Conservation (phyloP, 2,113 vertebrate species). For the Neolamprologus ventralis region DNA sequence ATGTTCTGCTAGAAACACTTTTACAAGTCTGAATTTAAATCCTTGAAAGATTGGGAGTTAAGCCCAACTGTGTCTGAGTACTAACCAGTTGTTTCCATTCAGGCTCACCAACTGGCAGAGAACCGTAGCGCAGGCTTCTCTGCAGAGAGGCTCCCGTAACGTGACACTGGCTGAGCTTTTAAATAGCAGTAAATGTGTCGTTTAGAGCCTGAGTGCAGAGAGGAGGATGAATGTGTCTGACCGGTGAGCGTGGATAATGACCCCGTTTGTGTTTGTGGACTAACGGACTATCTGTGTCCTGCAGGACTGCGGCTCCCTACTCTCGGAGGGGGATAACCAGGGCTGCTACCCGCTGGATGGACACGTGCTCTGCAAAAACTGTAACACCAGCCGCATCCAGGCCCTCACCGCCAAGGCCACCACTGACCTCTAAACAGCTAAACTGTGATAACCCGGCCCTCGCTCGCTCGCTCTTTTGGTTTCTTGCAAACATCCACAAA, state of each 20-base stretch:
- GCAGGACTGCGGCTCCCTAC: constrained; percentile 89
- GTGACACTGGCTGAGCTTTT: not conserved
- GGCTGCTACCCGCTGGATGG: constrained; percentile 97
- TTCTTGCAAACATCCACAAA: constrained; percentile 8
- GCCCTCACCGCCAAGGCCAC: constrained; percentile 94
- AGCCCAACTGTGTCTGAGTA: not conserved
- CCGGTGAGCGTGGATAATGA: not conserved
- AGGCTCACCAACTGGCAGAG: not conserved
- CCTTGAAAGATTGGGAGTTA: not conserved
- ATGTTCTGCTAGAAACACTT: not conserved
- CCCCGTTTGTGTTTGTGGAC: constrained; percentile 1
- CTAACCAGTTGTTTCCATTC: not conserved
- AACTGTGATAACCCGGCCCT: constrained; percentile 24
- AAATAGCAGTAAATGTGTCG: not conserved
- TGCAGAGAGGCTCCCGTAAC: not conserved
- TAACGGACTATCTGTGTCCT: constrained; percentile 45
- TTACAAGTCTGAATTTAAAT: not conserved
- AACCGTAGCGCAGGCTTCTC: not conserved
- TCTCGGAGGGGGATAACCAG: constrained; percentile 96
- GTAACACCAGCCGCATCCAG: constrained; percentile 91
- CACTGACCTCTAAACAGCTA: constrained; percentile 88
- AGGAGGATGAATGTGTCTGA: not conserved
- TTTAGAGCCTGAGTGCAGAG: not conserved
- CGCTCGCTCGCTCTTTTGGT: not conserved
- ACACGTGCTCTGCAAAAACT: constrained; percentile 96